These are phyloP conservation scores for Chaetodon trifasciatus DNA, from an alignment of 2,797 vertebrate genomes.

Conservation along the genomic window DNA sequence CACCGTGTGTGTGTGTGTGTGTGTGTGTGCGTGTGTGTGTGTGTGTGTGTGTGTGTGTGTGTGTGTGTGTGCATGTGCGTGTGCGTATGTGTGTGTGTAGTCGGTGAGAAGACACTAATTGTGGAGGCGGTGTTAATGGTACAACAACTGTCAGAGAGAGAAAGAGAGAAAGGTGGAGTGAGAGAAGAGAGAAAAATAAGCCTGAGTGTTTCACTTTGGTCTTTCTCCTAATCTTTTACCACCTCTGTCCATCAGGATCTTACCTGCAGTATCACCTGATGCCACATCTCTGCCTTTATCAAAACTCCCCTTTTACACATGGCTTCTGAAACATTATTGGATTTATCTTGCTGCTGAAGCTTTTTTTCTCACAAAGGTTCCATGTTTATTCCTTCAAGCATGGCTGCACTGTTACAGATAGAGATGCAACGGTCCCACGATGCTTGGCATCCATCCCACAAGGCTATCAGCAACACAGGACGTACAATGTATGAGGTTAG, in stretches of 20 bases:
- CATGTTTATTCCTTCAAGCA: not conserved
- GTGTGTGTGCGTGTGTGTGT: conserved; percentile 44
- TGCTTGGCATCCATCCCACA: not conserved
- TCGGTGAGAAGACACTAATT: conserved; percentile 80
- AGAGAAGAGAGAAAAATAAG: conserved; percentile 48
- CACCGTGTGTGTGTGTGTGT: conserved; percentile 55
- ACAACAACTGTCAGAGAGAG: conserved; percentile 75
- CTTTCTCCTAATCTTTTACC: conserved; percentile 50
- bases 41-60: conserved; percentile 44
- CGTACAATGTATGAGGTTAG: not conserved
- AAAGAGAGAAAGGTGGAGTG: conserved; percentile 29
- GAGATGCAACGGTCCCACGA: not conserved
- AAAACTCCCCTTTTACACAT: not conserved
- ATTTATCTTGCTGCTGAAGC: conserved; percentile 11
- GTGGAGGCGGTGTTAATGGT: conserved; percentile 80
- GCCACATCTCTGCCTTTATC: conserved; percentile 19
- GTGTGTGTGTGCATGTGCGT: conserved; percentile 42
- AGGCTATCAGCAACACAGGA: not conserved
- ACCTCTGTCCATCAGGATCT: conserved; percentile 33
- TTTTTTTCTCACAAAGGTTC: conserved; percentile 21
- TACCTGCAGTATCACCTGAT: conserved; percentile 16
- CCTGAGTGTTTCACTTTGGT: conserved; percentile 48
- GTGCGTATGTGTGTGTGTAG: conserved; percentile 52
- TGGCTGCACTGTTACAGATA: not conserved
- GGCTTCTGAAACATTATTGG: not conserved